Base-by-base conservation (phyloP, 2,888 invertebrate species). In the Cordylochernes scorpioides region DNA sequence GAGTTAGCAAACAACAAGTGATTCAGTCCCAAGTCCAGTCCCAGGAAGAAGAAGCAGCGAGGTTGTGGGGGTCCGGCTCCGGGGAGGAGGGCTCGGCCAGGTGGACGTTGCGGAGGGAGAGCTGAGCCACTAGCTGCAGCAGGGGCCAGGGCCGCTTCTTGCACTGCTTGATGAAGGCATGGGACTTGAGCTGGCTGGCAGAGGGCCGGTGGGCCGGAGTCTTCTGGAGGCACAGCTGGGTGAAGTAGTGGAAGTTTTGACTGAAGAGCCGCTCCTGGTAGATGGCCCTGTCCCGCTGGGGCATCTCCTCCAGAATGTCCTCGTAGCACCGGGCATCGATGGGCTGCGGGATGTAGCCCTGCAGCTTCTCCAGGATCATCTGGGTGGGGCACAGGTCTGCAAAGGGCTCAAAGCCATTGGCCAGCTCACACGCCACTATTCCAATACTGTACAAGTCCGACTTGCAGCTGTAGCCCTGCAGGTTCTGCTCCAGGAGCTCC, bases 381-480 rank as follows among this genome's bases (percentile, higher is more conserved):
- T 82, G 61, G 2, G 84, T 77, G n/a, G 68, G 68, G 5, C 73
- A 65, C 46, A 77, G 69, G 42, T 74, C 77, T 1, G 67, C 64
- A 54, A 77, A 86, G 0, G 84, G 84, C 39, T 75, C 73, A 17
- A 71, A 64, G 0, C 86, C 84, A 54, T 86, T 86, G 24, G 72
- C 78, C 33, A 80, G 54, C 54, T 82, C 82, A 51, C 82, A 84
- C 26, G 71, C 64, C 4, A 75, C 62, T 38, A 86, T 73, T 14
- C 88, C 88, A 24, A 84, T 47, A 34, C 84, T 84, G 50, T 88
- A 88, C 9, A 84, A 68, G 53, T 88, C 88, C 0, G 80, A 75
- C 43, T 73, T 73, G 47, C 71, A 71, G 46, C 74, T 72, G 51
- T 84, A 88, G 3, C 88, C 86, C 46, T 64, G 61, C 19, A 80